Evolutionary conservation across 2,888 invertebrate genomes (phyloP).

Genomic region (Hirtodrosophila alboralis): DNA sequence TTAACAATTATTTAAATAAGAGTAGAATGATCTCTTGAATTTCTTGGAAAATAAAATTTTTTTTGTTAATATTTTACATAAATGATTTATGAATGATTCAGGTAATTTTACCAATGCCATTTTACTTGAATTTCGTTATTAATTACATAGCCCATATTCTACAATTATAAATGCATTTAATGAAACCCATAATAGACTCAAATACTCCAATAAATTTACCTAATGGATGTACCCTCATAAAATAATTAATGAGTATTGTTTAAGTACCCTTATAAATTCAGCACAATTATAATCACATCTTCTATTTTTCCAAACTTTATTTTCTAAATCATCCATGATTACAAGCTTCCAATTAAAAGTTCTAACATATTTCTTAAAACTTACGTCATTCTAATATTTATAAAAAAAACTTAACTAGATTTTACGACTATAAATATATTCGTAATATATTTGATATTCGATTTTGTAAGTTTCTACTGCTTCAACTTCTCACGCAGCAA

Average conservation of each 20-base stretch:
- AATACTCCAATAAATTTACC: background rate
- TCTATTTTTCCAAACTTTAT: background rate
- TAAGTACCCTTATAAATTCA: slow-evolving; percentile 33
- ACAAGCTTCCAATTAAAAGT: background rate
- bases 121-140: too few relatives aligned
- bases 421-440: background rate
- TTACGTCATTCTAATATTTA: too few relatives aligned
- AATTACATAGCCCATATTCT: too few relatives aligned
- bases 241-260: slow-evolving; percentile 4
- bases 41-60: too few relatives aligned
- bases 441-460: background rate
- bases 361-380: background rate
- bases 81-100: too few relatives aligned
- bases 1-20: too few relatives aligned
- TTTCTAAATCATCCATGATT: slow-evolving; percentile 1
- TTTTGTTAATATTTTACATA: too few relatives aligned
- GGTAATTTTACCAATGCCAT: too few relatives aligned
- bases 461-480: background rate
- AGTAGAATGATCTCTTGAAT: too few relatives aligned
- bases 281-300: slow-evolving; percentile 8
- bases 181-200: background rate
- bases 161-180: slow-evolving; percentile 9
- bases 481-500: slow-evolving; percentile 38
- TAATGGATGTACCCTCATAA: slow-evolving; percentile 25
- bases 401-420: too few relatives aligned